Evolutionary conservation across 2,113 vertebrate species (phyloP), one percentile per base, ranked within the genome.

Genomic region (Amblyopsis rosae): DNA sequence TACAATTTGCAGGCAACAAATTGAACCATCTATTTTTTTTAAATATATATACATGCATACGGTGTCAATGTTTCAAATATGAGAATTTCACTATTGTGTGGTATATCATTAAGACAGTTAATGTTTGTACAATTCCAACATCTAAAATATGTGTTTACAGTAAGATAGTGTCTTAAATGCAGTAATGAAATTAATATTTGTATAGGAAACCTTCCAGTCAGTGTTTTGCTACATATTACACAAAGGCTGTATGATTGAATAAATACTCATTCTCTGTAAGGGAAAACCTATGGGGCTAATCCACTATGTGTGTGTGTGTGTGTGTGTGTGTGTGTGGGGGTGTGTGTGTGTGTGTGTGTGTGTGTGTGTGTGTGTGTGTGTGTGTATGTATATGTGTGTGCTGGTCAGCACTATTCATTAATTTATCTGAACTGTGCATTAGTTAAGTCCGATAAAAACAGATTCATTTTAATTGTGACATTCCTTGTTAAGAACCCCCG

Each of bases 211-310:
- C 35, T 41, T 11, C 55, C 53, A 15, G 67, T 70, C 47, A 66
- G 57, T 49, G 54, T 73, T 63, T 47, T 15, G 60, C 46, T 50
- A 71, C 59, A 45, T 71, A 64, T 67, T 65, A 78, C 73, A 51
- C 71, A 72, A 16, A 64, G 12, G 56, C 32, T 33, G 41, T 15
- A 41, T 59, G 32, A 19, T 26, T 26, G 26, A 26, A 26, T 26
- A 26, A 26, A 26, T 26, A 2, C 26, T 26, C 26, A 26, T 26
- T 26, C 26, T 26, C 26, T 53, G 51, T 53, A 41, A 5, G 35
- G 5, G 35, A 41, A 41, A 41, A 41, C 35, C 35, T 41, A 41
- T 60, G 51, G 41, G 51, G 62, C 60, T 66, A 64, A 53, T 73
- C 67, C 26, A 62, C 59, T 72, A 15, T 3, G 70, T 49, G 62